These are phyloP conservation scores for Automeris io DNA, from an alignment of 2,888 invertebrate species.

Conservation along the genomic window DNA sequence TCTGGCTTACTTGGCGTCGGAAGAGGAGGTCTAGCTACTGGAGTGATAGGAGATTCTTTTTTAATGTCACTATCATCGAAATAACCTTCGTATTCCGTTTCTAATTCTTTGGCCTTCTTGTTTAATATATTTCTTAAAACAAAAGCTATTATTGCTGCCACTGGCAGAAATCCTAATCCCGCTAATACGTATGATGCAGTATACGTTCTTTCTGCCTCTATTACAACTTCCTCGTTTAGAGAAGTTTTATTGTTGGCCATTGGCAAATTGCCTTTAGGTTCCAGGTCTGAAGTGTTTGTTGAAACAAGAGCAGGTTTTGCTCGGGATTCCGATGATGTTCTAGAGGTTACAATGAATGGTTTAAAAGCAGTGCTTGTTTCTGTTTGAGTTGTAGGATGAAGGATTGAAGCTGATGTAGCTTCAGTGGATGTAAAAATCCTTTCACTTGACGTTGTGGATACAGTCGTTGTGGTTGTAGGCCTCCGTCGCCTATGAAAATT, in stretches of 20 bases:
- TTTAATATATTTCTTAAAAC: conserved; percentile 73
- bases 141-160: conserved; percentile 76
- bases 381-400: conserved; percentile 21
- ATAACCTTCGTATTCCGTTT: conserved; percentile 78
- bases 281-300: conserved; percentile 26
- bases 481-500: conserved; percentile 53
- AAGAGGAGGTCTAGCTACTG: conserved; percentile 75
- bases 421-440: conserved; percentile 17
- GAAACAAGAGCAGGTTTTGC: conserved; percentile 38
- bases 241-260: conserved; percentile 31
- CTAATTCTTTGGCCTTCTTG: conserved; percentile 73
- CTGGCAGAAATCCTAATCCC: conserved; percentile 77
- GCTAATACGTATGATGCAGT: conserved; percentile 79
- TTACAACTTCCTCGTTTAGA: conserved; percentile 70
- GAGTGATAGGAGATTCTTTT: conserved; percentile 69
- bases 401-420: conserved; percentile 20
- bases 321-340: conserved; percentile 60
- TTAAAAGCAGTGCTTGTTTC: conserved; percentile 34
- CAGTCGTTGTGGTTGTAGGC: conserved; percentile 61
- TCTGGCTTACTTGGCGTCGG: conserved; percentile 74
- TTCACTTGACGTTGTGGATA: conserved; percentile 21
- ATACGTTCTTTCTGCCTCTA: conserved; percentile 77
- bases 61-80: conserved; percentile 76
- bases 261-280: conserved; percentile 37
- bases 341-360: conserved; percentile 58